Conservation (phyloP, 2,113 vertebrate genomes). For the Artemisiospiza belli region DNA sequence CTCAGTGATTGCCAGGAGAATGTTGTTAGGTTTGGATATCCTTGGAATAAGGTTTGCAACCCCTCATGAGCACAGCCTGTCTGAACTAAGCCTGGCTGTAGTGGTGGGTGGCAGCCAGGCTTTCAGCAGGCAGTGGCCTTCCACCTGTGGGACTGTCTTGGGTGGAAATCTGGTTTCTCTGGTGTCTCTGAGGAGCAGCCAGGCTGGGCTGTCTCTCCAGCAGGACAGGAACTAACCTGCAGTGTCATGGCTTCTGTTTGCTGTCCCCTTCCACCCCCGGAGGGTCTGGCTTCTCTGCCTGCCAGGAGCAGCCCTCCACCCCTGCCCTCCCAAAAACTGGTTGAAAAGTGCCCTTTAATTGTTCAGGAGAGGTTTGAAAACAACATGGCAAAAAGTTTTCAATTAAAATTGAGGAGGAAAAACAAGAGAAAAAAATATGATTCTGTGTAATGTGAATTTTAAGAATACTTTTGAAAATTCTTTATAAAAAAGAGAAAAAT, state of each 20-base stretch:
- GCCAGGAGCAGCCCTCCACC: background rate
- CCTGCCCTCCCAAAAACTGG: background rate
- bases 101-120: background rate
- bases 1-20: background rate
- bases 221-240: background rate
- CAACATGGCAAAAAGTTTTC: background rate
- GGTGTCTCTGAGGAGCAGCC: background rate
- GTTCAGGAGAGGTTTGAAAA: background rate
- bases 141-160: background rate
- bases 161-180: background rate
- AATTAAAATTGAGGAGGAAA: rapidly evolving
- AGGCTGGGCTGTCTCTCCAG: background rate
- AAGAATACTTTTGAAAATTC: background rate
- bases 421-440: background rate
- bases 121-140: background rate
- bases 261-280: rapidly evolving
- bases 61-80: rapidly evolving
- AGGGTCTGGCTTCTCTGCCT: background rate
- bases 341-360: background rate
- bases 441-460: background rate
- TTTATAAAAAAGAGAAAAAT: background rate
- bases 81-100: background rate
- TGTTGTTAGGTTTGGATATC: background rate
- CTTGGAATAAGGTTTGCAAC: background rate
- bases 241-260: background rate